Base-by-base conservation (phyloP, 2,888 invertebrate species). In the Apamea sordens region DNA sequence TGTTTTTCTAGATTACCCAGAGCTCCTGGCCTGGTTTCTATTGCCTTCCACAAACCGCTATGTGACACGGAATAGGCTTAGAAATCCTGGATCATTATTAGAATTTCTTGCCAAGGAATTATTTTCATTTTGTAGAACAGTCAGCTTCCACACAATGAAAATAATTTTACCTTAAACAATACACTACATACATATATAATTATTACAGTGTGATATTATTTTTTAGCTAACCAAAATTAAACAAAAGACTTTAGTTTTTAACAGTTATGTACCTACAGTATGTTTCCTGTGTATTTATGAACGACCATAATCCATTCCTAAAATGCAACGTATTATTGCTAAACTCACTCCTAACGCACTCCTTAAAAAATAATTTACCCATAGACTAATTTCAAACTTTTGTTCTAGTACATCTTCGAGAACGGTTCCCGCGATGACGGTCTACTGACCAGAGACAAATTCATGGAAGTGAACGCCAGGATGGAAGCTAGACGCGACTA, bases 401-500 rank as follows among this genome's bases (percentile, higher is more conserved):
- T 96, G 95, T 96, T 96, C 2, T 95, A 97, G 97, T 97, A 95
- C 77, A 92, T 96, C 82, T 96, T 94, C 89, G 97, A 97, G 83
- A 96, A 97, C 85, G 96, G 96, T 50, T 94, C 95, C 1, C 95
- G 95, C 65, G 95, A 95, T 63, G 95, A 95, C 24, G 93, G 94
- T 50, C 93, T 96, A 11, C 93, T 97, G 2, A 92, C 94, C 13
- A 93, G 97, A 67, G 97, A 97, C 63, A 97, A 97, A 88, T 97
- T 97, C 89, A 97, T 97, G 83, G 97, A 97, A 80, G 97, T 98
- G 32, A 97, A 97, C 82, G 94, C 96, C 28, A 95, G 98, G 84
- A 97, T 98, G 96, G 96, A 97, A 68, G 95, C 94, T 68, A 94
- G 98, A 68, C 95, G 97, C 73, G 97, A 97, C 75, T 97, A 97